A percentile compares a stretch with the other conserved stretches of the same genome.
These are phyloP conservation scores for Brachypalpus laphriformis DNA, from an alignment of 2,888 invertebrate genomes.

Conservation along the genomic window DNA sequence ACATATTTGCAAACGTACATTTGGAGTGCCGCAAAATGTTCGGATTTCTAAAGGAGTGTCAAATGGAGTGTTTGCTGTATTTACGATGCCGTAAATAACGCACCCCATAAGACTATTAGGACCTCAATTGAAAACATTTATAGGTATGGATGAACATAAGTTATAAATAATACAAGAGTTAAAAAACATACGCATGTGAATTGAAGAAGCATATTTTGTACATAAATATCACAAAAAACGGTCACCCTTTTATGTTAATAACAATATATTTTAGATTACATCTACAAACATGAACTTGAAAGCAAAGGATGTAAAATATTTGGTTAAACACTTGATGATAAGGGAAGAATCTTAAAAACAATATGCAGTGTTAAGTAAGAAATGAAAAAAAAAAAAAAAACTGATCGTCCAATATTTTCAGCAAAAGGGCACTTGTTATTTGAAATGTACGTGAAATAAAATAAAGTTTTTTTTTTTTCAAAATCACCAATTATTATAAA, in stretches of 20 bases:
- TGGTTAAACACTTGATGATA: neutral
- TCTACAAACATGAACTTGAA: neutral
- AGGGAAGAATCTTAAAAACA: neutral
- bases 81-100: conserved; percentile 14
- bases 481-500: neutral
- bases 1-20: conserved; percentile 29
- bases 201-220: conserved; percentile 17
- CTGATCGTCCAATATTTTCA: neutral
- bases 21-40: conserved; percentile 25
- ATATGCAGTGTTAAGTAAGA: neutral
- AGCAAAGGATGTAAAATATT: neutral
- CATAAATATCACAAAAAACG: conserved; percentile 3
- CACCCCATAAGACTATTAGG: conserved; percentile 9
- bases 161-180: neutral
- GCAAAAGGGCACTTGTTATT: neutral
- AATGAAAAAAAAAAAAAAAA: neutral
- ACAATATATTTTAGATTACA: neutral
- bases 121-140: conserved; percentile 10
- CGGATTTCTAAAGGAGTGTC: conserved; percentile 26
- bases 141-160: conserved; percentile 12
- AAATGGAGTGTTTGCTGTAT: conserved; percentile 7
- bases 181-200: conserved; percentile 17
- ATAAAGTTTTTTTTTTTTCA: neutral
- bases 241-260: neutral
- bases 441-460: neutral